Evolutionary conservation across 1,140 invertebrate species (phyloP).

Genomic region (Caenorhabditis tropicalis): DNA sequence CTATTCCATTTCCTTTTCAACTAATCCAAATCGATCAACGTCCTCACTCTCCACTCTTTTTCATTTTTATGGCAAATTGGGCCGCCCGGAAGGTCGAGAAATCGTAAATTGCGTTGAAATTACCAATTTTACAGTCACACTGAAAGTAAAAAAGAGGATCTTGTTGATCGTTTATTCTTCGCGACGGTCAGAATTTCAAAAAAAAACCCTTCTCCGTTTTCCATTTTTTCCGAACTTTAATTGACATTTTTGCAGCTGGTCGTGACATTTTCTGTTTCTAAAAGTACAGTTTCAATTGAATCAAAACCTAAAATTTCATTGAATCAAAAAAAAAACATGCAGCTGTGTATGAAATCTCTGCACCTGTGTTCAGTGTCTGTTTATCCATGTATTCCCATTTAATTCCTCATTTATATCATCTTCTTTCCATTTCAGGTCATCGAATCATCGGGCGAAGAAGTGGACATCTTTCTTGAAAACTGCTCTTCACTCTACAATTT

Average conservation of each 20-base stretch:
- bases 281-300: background rate
- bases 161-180: background rate
- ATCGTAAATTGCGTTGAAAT: slow-evolving; percentile 38
- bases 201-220: no score
- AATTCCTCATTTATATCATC: background rate
- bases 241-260: no score
- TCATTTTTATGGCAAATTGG: slow-evolving; percentile 3
- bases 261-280: no score
- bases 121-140: slow-evolving; percentile 34
- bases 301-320: background rate
- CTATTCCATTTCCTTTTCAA: background rate
- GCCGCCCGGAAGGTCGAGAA: slow-evolving; percentile 23
- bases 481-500: slow-evolving; percentile 59
- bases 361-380: background rate
- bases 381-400: background rate
- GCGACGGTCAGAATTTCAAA: background rate
- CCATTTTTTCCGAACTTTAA: no score
- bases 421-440: background rate
- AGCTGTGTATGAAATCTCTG: background rate
- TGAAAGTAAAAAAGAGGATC: background rate
- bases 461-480: slow-evolving; percentile 56
- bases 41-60: background rate
- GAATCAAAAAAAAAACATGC: background rate
- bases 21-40: slow-evolving; percentile 9
- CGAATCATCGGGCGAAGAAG: slow-evolving; percentile 33